Conservation (phyloP, 2,888 invertebrate genomes). For the Aelia acuminata region DNA sequence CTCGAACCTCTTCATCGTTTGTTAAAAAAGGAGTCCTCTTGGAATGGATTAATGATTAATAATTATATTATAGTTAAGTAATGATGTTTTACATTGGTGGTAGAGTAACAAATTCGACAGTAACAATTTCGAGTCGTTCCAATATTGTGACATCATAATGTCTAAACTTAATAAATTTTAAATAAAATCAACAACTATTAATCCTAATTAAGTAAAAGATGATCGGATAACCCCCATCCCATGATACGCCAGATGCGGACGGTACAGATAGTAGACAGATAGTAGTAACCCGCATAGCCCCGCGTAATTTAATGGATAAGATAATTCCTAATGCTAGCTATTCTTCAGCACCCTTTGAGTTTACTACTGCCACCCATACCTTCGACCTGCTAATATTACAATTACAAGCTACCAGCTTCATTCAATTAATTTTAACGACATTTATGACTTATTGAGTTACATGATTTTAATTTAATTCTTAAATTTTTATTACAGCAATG, state of each 20-base stretch:
- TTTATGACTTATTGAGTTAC: background rate
- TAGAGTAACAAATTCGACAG: too few relatives aligned
- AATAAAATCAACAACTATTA: background rate
- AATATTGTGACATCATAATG: background rate
- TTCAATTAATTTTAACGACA: background rate
- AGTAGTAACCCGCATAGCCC: slow-evolving; percentile 9
- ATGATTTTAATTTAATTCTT: too few relatives aligned
- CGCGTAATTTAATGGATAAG: slow-evolving; percentile 8
- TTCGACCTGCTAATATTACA: slow-evolving; percentile 14
- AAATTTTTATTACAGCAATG: background rate
- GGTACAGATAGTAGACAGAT: too few relatives aligned
- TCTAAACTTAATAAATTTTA: background rate
- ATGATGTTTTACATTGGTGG: too few relatives aligned
- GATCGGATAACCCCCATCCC: too few relatives aligned
- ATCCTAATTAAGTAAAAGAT: background rate
- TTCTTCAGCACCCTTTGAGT: background rate
- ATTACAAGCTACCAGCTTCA: background rate
- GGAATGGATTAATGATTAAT: too few relatives aligned
- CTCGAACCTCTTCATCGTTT: too few relatives aligned
- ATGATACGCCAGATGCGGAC: slow-evolving; percentile 30
- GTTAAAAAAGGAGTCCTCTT: too few relatives aligned
- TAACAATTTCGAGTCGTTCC: too few relatives aligned
- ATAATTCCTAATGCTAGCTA: slow-evolving; percentile 6
- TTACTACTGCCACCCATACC: background rate
- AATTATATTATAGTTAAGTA: too few relatives aligned